Base-by-base conservation (phyloP, 2,888 invertebrate species). In the Tortricodes alternella region DNA sequence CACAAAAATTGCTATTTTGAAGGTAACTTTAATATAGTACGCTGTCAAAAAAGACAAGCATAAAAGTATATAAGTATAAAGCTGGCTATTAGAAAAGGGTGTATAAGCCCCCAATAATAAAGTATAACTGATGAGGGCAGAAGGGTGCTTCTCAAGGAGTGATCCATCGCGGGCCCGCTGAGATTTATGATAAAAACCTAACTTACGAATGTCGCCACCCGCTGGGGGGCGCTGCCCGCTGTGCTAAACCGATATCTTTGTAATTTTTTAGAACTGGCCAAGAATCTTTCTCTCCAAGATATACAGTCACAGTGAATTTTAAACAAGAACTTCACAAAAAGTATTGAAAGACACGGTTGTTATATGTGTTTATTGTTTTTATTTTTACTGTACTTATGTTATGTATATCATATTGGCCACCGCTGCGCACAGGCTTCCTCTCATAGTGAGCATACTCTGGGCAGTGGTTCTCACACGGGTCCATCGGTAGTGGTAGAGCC, bases 101-200 rank as follows among this genome's bases (percentile, higher is more conserved):
- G 65, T 62, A 65, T 76, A 75, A 80, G 73, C 71, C 70, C 72
- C 70, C 74, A 77, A 82, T 82, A 81, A 79, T 81, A 79, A 76
- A 81, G 76, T 77, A 78, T 73, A 79, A 80, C 76, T 75, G 73
- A 78, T 74, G 76, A 73, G 70, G 64, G 63, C 52, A 58, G 64
- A 67, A 71, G 67, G 70, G 70, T 61, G 67, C 65, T 65, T 63
- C 61, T 59, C 55, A 62, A 53, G 48, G 63, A 67, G 68, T 78
- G 77, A 79, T 79, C 76, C 76, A 76, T 80, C 69, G 70, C 71
- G 72, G 71, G 67, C 68, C 70, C 61, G 49, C n/a, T n/a, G 74
- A 82, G 81, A 85, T 85, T 85, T 84, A 85, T 83, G 78, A 78
- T 73, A 74, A 76, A 74, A 75, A 69, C 70, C 72, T 70, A 83